These are phyloP conservation scores for Glyptemys insculpta DNA, from an alignment of 2,797 vertebrate species.

Conservation along the genomic window DNA sequence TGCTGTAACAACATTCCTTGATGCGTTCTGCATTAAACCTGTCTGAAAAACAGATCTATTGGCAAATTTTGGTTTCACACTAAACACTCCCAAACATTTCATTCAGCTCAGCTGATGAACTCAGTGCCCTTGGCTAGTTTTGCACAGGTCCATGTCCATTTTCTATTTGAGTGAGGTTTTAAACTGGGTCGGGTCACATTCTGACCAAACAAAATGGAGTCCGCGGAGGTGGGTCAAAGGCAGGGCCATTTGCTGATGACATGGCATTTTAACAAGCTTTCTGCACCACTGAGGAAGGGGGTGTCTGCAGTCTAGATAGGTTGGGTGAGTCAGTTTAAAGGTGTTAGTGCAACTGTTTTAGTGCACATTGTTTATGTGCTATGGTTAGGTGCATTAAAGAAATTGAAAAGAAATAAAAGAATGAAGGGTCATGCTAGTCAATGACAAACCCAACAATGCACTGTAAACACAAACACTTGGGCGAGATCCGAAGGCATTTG, in stretches of 20 bases:
- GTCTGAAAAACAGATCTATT: background rate
- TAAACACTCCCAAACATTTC: background rate
- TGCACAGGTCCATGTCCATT: background rate
- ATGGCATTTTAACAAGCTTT: background rate
- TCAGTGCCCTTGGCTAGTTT: background rate
- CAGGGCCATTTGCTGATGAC: background rate
- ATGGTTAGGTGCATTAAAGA: background rate
- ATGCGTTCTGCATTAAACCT: rapidly evolving
- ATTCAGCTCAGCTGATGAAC: background rate
- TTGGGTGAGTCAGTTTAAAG: rapidly evolving
- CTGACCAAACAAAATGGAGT: background rate
- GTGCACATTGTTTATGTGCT: rapidly evolving
- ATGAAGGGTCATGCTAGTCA: rapidly evolving
- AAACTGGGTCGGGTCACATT: background rate
- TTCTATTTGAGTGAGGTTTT: background rate
- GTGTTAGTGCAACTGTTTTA: background rate
- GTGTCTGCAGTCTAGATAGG: background rate
- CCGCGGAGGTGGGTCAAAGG: background rate
- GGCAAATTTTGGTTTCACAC: background rate
- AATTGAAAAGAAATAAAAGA: background rate
- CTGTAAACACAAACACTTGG: background rate
- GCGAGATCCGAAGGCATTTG: background rate
- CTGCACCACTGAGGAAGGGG: background rate
- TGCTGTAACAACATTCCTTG: background rate
- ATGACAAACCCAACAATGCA: rapidly evolving